phyloP scores from a whole-genome alignment of 2,888 invertebrate genomes.

The Eudasyphora cyanicolor region DNA sequence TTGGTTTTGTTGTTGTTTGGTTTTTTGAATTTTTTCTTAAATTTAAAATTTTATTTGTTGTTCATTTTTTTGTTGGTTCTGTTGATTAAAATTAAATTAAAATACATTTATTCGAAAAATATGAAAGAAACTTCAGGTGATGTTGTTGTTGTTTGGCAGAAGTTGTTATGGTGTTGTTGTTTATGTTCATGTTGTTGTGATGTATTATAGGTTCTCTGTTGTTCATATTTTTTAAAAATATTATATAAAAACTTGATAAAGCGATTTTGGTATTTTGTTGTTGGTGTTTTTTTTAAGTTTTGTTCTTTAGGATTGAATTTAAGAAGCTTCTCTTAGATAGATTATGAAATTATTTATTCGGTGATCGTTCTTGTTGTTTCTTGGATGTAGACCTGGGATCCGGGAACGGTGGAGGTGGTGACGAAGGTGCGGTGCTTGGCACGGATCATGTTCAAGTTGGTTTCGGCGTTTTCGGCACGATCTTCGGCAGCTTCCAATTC shows the following conservation, averaged over 20 bases:
- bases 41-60: constrained; percentile 69
- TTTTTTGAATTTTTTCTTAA: constrained; percentile 60
- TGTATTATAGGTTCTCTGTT: constrained; percentile 7
- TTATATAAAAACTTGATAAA: constrained; percentile 58
- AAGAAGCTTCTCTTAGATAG: not conserved
- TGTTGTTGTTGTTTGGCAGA: constrained; percentile 45
- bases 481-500: constrained; percentile 98
- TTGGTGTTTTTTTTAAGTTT: not conserved
- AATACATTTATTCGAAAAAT: constrained; percentile 70
- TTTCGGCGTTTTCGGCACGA: constrained; percentile 96
- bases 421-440: constrained; percentile 99
- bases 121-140: constrained; percentile 4
- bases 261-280: constrained; percentile 39
- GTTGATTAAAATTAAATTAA: constrained; percentile 71
- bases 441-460: constrained; percentile 95
- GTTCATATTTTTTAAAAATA: constrained; percentile 31
- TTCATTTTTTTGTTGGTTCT: constrained; percentile 75
- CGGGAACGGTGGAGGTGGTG: constrained; percentile 95
- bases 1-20: constrained; percentile 33
- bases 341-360: constrained; percentile 74
- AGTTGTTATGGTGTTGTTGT: constrained; percentile 24
- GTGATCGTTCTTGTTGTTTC: constrained; percentile 86
- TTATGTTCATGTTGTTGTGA: not conserved
- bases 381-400: constrained; percentile 94
- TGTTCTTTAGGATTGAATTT: not conserved